phyloP scores from a whole-genome alignment of 1,140 invertebrate species.

The Drosophila miranda region DNA sequence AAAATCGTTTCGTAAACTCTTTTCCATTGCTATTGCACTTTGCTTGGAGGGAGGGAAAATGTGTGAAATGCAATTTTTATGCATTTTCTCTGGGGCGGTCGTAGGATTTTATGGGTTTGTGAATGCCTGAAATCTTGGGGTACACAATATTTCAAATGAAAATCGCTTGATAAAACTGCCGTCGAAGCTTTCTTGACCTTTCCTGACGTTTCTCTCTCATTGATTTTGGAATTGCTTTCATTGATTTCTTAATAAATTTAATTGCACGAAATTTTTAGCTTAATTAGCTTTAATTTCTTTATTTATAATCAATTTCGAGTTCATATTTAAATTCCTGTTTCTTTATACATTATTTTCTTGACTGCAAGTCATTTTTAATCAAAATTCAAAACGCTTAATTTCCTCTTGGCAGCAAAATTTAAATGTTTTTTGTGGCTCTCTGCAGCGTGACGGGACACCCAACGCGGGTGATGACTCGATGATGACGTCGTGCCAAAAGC shows the following conservation, averaged over 20 bases:
- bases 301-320: too few relatives aligned
- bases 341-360: background rate
- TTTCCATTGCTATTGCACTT: constrained; percentile 17
- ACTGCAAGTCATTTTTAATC: constrained; percentile 11
- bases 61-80: constrained; percentile 27
- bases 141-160: too few relatives aligned
- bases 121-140: background rate
- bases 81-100: constrained; percentile 1
- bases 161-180: too few relatives aligned
- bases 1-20: constrained; percentile 38
- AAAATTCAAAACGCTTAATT: constrained; percentile 37
- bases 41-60: constrained; percentile 3
- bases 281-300: too few relatives aligned
- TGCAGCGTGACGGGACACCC: background rate
- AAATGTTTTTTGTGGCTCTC: constrained; percentile 17
- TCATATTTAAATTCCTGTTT: background rate
- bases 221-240: too few relatives aligned
- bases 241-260: too few relatives aligned
- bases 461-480: constrained; percentile 22
- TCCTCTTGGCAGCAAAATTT: constrained; percentile 46
- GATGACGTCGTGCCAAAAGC: constrained; percentile 59
- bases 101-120: constrained; percentile 3
- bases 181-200: too few relatives aligned
- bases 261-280: too few relatives aligned
- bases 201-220: too few relatives aligned